Base-by-base conservation (phyloP, 2,797 vertebrate species). In the Pangasius krempfi region DNA sequence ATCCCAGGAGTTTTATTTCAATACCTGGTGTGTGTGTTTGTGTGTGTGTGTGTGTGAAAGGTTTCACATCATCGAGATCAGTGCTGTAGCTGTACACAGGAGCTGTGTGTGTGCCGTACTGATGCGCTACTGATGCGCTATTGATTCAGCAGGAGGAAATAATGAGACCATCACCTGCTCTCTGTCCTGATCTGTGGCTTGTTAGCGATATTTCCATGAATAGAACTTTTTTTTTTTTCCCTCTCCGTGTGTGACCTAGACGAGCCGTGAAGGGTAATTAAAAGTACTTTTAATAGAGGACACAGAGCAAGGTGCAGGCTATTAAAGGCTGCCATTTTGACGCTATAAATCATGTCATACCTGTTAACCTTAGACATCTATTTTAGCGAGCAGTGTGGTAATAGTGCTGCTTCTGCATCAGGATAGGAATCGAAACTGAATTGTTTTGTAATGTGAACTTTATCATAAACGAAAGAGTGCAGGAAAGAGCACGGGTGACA, bases 331-430 rank as follows among this genome's bases (percentile, higher is more conserved):
- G 88, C 92, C 89, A 92, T 94, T 94, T 94, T 92, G 91, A 93
- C 90, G 87, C 92, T 91, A 94, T 94, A 92, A 90, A 95, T 96
- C 92, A 93, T 89, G 91, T 88, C 90, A 83, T 90, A 91, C 90
- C 92, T 95, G 94, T 96, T 96, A 95, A 95, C 92, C 86, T 93
- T 94, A 93, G 93, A 94, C 92, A 92, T 94, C 92, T 27, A 64
- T 89, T 88, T 86, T 54, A 94, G 93, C 94, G 92, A 93, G 56
- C 79, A 90, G 89, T 70, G 87, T 86, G 90, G 87, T 91, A 86
- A 94, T 92, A 91, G 33, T 40, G 79, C 56, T 27, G 79, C 56
- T 60, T 40, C 9, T 22, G 54, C 33, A 40, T 58, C 18, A 14
- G 3, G 54, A 81, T 27, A 40, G 56, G 22, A 82, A 25, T 27